Conservation (phyloP, 2,113 vertebrate species). For the Lycaon pictus region DNA sequence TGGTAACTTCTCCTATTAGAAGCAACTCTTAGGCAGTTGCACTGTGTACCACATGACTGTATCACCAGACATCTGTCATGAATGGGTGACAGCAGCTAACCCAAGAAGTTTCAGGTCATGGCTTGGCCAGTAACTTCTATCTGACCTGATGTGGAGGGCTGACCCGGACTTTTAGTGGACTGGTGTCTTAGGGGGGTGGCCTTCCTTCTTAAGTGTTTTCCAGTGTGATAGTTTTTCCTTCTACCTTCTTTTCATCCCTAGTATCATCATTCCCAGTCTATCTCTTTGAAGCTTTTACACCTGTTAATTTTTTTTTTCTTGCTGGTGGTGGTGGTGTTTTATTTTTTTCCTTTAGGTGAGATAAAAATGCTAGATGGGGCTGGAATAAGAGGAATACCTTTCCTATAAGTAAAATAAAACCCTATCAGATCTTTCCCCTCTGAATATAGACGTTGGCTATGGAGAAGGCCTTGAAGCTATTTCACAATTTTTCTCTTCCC, state of each 20-base stretch:
- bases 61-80: not conserved
- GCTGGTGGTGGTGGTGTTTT: rapidly evolving
- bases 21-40: not conserved
- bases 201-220: not conserved
- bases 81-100: not conserved
- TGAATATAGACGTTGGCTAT: not conserved
- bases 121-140: not conserved
- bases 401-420: not conserved
- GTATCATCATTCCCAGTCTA: not conserved
- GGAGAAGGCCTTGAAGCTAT: not conserved
- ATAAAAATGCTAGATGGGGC: not conserved
- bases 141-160: not conserved
- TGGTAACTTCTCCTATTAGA: not conserved
- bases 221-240: not conserved
- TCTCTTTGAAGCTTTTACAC: not conserved
- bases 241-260: not conserved
- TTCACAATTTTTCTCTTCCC: not conserved
- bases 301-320: not conserved
- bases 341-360: not conserved
- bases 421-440: not conserved
- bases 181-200: not conserved
- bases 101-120: not conserved
- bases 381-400: not conserved
- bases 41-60: too few relatives aligned
- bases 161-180: not conserved